These are phyloP conservation scores for Laothoe populi DNA, from an alignment of 2,888 invertebrate genomes.

Conservation along the genomic window DNA sequence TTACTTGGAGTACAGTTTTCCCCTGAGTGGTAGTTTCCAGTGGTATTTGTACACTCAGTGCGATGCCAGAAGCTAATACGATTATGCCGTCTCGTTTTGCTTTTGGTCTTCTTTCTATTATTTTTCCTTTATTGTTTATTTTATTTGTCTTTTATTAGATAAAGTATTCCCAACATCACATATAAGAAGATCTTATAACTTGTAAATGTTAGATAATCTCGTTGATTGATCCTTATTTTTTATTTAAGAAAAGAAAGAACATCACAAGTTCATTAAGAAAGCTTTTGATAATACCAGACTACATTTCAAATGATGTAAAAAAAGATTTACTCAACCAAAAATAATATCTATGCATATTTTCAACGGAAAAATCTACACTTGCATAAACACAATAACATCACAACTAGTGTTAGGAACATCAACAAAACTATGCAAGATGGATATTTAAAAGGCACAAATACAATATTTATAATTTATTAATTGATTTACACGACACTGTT, in stretches of 20 bases:
- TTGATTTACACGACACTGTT: too few relatives aligned
- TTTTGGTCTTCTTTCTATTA: slow-evolving; percentile 24
- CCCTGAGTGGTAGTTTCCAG: slow-evolving; percentile 40
- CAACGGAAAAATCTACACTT: background rate
- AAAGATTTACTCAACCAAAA: too few relatives aligned
- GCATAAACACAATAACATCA: background rate
- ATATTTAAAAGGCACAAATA: too few relatives aligned
- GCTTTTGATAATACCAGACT: too few relatives aligned
- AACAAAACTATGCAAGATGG: too few relatives aligned
- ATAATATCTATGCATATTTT: too few relatives aligned
- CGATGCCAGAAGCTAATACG: slow-evolving; percentile 43
- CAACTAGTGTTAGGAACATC: too few relatives aligned
- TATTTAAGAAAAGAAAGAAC: too few relatives aligned
- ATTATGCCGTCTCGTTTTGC: slow-evolving; percentile 40
- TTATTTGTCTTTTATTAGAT: slow-evolving; percentile 38
- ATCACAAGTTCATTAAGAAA: too few relatives aligned
- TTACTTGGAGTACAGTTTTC: slow-evolving; percentile 41
- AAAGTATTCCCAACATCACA: background rate
- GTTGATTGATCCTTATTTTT: background rate
- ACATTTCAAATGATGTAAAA: too few relatives aligned
- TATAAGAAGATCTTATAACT: too few relatives aligned
- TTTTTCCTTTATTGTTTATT: slow-evolving; percentile 35
- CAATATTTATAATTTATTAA: too few relatives aligned
- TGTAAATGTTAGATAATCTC: background rate
- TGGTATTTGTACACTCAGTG: slow-evolving; percentile 46